Evolutionary conservation across 2,888 invertebrate species (phyloP).

Genomic region (Scaptomyza cyrtandrae): DNA sequence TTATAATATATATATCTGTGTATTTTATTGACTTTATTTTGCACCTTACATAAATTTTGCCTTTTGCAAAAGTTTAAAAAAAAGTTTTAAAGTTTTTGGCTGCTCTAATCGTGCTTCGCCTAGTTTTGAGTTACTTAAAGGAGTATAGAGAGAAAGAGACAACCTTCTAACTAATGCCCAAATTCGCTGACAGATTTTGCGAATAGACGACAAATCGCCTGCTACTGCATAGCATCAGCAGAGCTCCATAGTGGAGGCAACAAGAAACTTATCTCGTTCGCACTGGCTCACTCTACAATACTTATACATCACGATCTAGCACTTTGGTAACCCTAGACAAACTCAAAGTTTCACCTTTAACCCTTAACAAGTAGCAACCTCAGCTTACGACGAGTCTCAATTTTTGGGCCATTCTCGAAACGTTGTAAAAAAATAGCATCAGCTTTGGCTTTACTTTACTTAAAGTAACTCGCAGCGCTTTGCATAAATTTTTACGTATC

Average conservation of each 20-base stretch:
- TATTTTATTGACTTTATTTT: neutral
- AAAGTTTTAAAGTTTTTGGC: slow-evolving; percentile 15
- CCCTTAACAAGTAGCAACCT: slow-evolving; percentile 62
- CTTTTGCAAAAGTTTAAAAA: neutral
- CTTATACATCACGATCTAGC: slow-evolving; percentile 61
- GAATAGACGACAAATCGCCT: slow-evolving; percentile 54
- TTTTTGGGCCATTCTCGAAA: slow-evolving; percentile 49
- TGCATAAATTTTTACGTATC: slow-evolving; percentile 70
- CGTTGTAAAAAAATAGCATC: slow-evolving; percentile 41
- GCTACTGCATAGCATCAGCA: slow-evolving; percentile 10
- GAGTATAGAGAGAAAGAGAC: slow-evolving; percentile 5
- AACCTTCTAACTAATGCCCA: slow-evolving; percentile 42
- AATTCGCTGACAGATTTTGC: slow-evolving; percentile 51
- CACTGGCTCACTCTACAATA: slow-evolving; percentile 40
- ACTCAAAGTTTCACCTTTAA: slow-evolving; percentile 66
- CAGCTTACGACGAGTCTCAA: slow-evolving; percentile 63
- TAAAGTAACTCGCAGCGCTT: slow-evolving; percentile 76
- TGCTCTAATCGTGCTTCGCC: slow-evolving; percentile 48
- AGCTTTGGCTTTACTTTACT: slow-evolving; percentile 71
- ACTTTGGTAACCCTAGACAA: slow-evolving; percentile 63
- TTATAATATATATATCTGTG: neutral
- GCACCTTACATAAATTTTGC: neutral
- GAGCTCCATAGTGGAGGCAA: slow-evolving; percentile 19
- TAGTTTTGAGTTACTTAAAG: slow-evolving; percentile 41
- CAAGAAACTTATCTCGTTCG: slow-evolving; percentile 52